Evolutionary conservation across 1,140 invertebrate species (phyloP), one percentile per base, ranked within the genome.

Genomic region (Drosophila grimshawi): DNA sequence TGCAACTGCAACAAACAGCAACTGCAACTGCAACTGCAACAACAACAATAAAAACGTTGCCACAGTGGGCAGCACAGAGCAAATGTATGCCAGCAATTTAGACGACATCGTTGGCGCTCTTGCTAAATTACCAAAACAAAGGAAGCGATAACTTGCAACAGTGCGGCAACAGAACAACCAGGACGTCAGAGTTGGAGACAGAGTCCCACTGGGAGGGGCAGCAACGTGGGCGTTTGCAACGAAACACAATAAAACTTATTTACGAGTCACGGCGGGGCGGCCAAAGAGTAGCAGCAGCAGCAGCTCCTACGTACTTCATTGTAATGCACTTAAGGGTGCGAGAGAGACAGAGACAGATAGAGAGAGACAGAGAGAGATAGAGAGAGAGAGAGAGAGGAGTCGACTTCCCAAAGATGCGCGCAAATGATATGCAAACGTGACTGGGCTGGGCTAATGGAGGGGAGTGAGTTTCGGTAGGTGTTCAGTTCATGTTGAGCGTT

Each of bases 201-300:
- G 33, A 5, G 29, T 41, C 39, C 10, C 39, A 32, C 19, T 19
- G 32, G 3, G 7, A 45, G 27, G 7, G 57, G n/a, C 6, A 30
- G 64, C 60, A 68, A 61, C 59, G 75, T 76, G 70, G 80, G 83
- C 85, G 83, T 88, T 74, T 61, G 69, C 77, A 72, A 66, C 39
- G 83, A 83, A 85, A 89, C 80, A 89, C 85, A 89, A 89, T 89
- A 89, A 89, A 89, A 89, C 85, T 89, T 89, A 89, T 89, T 89
- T 89, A 89, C 85, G 85, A 89, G 77, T 89, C 85, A 89, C 85
- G 85, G 64, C 85, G 85, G 85, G 80, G 73, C 61, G 62, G 74
- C 74, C 64, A 43, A 43, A 43, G 39, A 43, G 39, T 4, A 5
- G 5, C 33, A 33, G 33, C 3, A 33, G 33, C 3, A 5, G 5